Conservation (phyloP, 1,140 invertebrate genomes). For the Cyclina sinensis region DNA sequence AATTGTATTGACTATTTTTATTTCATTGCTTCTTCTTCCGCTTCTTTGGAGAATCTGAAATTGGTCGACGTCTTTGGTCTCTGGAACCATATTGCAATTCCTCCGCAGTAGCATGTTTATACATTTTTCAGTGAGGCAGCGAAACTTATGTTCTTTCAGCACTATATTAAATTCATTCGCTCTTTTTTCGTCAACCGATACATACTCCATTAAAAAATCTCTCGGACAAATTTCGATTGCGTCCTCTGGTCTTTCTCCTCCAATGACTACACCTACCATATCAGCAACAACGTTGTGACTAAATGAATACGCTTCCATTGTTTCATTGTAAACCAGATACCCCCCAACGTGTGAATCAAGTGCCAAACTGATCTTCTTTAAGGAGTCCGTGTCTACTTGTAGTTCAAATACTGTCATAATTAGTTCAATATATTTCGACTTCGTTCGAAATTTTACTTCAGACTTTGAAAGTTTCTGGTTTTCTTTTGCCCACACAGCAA, state of each 20-base stretch:
- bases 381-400: neutral
- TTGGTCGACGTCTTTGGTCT: neutral
- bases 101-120: conserved; percentile 18
- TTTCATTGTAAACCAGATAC: conserved; percentile 4
- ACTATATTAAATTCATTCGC: neutral
- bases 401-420: neutral
- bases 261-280: conserved; percentile 54
- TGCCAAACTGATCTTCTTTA: conserved; percentile 7
- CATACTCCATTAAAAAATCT: conserved; percentile 45
- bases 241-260: conserved; percentile 3
- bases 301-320: conserved; percentile 25
- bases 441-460: neutral
- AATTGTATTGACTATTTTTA: neutral
- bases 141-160: neutral
- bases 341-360: conserved; percentile 27
- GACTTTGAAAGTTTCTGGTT: neutral
- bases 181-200: neutral
- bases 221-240: conserved; percentile 23
- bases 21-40: neutral
- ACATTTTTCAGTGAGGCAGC: neutral
- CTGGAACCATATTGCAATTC: conserved; percentile 2
- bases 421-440: conserved; percentile 15
- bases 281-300: conserved; percentile 55
- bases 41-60: neutral
- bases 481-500: conserved; percentile 49